phyloP scores from a whole-genome alignment of 2,797 vertebrate genomes.

The Acipenser ruthenus region DNA sequence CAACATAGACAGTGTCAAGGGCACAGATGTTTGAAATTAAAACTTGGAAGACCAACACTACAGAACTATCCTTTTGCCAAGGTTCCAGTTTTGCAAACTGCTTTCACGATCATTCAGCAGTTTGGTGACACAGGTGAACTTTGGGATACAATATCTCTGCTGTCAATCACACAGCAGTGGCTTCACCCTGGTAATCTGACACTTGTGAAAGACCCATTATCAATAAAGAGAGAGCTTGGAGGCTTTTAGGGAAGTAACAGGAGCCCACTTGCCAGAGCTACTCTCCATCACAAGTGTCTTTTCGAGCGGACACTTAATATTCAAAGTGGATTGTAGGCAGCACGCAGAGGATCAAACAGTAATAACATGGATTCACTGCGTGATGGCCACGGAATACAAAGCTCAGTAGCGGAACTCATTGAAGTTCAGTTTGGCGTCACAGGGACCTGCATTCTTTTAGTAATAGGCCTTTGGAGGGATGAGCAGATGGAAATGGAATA shows the following conservation, averaged over 20 bases:
- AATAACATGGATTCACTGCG: conserved; percentile 40
- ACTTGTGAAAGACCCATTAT: conserved; percentile 28
- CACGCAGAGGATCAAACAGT: conserved; percentile 45
- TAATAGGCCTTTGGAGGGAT: neutral
- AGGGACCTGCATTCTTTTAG: conserved; percentile 8
- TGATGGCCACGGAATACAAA: conserved; percentile 39
- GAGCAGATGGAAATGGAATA: too few species aligned
- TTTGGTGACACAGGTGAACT: conserved; percentile 8
- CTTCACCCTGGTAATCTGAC: conserved; percentile 20
- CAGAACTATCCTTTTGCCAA: neutral
- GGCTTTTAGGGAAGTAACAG: conserved; percentile 27
- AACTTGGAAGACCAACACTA: neutral
- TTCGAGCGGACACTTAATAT: conserved; percentile 51
- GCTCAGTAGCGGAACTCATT: conserved; percentile 25
- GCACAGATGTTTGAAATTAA: neutral
- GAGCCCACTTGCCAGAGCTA: conserved; percentile 29
- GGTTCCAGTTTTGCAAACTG: neutral
- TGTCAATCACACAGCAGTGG: conserved; percentile 16
- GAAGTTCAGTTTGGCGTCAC: conserved; percentile 20
- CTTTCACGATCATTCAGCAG: conserved; percentile 2
- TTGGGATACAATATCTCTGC: conserved; percentile 13
- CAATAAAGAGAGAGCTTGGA: conserved; percentile 26
- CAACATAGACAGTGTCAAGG: too few species aligned
- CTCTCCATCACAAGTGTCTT: conserved; percentile 31
- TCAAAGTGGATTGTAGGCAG: conserved; percentile 39